A percentile compares a stretch with the other conserved stretches of the same genome.
These are phyloP conservation scores for Catharus minimus DNA, from an alignment of 2,113 vertebrate species.

Conservation along the genomic window DNA sequence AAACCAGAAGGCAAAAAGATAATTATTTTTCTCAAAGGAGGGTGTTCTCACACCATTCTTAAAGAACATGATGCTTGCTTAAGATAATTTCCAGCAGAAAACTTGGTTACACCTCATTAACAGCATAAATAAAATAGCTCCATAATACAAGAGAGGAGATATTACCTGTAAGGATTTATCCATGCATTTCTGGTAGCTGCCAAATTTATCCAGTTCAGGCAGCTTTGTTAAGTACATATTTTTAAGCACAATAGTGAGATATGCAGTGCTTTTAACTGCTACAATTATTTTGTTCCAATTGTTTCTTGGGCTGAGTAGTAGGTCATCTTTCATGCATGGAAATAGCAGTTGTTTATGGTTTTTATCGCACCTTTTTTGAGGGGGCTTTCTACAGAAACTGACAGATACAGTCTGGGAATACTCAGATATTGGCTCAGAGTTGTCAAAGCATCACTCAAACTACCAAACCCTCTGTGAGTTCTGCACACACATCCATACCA, in stretches of 20 bases:
- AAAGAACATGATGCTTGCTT: neutral
- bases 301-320: neutral
- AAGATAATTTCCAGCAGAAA: neutral
- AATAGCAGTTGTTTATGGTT: neutral
- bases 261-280: neutral
- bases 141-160: neutral
- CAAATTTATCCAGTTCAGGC: neutral
- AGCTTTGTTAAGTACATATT: neutral
- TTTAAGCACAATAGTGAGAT: neutral
- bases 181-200: neutral
- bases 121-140: neutral
- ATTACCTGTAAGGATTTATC: neutral
- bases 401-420: neutral
- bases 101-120: neutral
- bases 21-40: neutral
- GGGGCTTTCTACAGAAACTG: neutral
- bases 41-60: neutral
- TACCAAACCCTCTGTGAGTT: neutral
- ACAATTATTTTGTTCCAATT: neutral
- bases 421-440: rapidly evolving
- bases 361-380: neutral
- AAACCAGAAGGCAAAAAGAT: neutral
- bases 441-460: neutral
- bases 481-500: too few relatives aligned
- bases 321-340: neutral